phyloP scores from a whole-genome alignment of 2,113 vertebrate genomes.

The Candoia aspera region DNA sequence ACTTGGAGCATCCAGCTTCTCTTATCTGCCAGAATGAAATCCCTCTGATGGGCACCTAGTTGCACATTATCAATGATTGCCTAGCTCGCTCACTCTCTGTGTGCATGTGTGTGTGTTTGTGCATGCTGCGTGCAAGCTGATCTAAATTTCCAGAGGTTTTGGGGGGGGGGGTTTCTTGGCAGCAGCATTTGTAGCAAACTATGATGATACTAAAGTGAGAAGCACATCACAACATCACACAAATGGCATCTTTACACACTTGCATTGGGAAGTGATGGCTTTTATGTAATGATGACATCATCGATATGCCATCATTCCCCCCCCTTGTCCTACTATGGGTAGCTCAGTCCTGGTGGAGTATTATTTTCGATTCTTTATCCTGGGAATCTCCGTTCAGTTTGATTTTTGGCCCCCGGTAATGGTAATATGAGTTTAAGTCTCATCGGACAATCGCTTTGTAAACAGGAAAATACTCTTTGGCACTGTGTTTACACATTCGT shows the following conservation, averaged over 20 bases:
- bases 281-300: background rate
- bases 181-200: background rate
- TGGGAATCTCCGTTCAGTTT: background rate
- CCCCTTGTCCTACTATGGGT: background rate
- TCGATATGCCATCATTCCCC: background rate
- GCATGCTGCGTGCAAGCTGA: background rate
- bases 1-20: background rate
- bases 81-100: background rate
- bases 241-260: background rate
- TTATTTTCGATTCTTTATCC: background rate
- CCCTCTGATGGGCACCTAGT: background rate
- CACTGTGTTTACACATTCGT: background rate
- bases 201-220: background rate
- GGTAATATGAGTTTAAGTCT: background rate
- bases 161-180: background rate
- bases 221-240: background rate
- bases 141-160: background rate
- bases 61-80: background rate
- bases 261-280: background rate
- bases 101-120: background rate
- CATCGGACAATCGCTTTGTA: background rate
- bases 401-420: background rate
- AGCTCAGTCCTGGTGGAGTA: background rate
- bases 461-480: background rate
- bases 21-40: background rate